These are phyloP conservation scores for Urocolius indicus DNA, from an alignment of 2,113 vertebrate genomes.

Conservation along the genomic window DNA sequence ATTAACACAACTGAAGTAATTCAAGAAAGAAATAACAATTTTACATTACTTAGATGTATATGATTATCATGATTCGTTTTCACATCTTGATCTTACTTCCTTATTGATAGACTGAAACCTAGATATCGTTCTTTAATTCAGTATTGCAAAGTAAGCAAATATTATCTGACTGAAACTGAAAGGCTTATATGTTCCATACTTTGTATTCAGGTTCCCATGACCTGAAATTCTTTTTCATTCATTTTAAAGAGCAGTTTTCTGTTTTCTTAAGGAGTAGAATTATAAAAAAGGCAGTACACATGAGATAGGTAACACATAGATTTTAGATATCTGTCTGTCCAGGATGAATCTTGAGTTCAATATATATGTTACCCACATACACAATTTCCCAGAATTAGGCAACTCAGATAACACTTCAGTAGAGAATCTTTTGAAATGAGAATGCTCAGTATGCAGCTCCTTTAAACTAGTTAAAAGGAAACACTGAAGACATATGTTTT, in stretches of 20 bases:
- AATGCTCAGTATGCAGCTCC: background rate
- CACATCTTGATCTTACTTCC: background rate
- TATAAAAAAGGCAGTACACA: background rate
- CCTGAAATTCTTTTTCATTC: background rate
- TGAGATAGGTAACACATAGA: background rate
- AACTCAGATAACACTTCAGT: background rate
- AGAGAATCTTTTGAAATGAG: background rate
- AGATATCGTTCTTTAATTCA: background rate
- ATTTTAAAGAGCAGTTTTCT: background rate
- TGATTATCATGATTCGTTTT: background rate
- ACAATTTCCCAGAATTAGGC: background rate
- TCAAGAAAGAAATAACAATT: background rate
- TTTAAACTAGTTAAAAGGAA: background rate
- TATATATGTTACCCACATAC: background rate
- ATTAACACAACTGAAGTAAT: background rate
- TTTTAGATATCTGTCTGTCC: background rate
- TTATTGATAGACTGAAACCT: background rate
- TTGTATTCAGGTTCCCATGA: background rate
- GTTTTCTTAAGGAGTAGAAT: background rate
- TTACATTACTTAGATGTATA: background rate
- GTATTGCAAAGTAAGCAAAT: background rate
- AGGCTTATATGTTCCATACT: background rate
- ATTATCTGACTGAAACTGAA: background rate
- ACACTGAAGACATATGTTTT: background rate
- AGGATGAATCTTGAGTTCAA: background rate